Evolutionary conservation across 2,888 invertebrate species (phyloP).

Genomic region (Bruchidius siliquastri): DNA sequence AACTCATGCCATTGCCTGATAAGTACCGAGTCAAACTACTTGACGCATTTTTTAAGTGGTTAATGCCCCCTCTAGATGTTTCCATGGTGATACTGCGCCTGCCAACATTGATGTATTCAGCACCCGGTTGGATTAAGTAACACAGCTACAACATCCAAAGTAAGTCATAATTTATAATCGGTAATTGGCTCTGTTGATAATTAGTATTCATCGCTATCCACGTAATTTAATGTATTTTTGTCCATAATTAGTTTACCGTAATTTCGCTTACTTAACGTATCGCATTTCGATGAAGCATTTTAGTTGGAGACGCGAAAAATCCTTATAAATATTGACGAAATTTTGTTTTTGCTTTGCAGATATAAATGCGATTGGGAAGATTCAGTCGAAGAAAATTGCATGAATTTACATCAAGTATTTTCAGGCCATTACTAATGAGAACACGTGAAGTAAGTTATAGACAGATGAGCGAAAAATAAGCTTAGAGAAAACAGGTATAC

Average conservation of each 20-base stretch:
- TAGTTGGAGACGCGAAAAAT: neutral
- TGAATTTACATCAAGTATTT: neutral
- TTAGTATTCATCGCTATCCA: slow-evolving; percentile 11
- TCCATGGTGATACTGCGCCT: neutral
- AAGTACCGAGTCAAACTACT: no score
- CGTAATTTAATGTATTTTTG: slow-evolving; percentile 7
- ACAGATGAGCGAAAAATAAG: no score
- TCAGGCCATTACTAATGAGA: neutral
- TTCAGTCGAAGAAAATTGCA: neutral
- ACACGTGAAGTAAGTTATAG: no score
- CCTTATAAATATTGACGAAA: neutral
- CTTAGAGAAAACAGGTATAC: no score
- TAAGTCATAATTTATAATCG: slow-evolving; percentile 13
- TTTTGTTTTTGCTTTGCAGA: neutral
- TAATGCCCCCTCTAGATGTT: neutral
- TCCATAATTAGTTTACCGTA: slow-evolving; percentile 4
- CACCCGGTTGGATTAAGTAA: slow-evolving; percentile 10
- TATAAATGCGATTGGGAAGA: neutral
- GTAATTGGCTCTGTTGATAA: slow-evolving; percentile 9
- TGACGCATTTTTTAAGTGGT: no score
- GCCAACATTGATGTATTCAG: neutral
- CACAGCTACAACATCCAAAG: slow-evolving; percentile 5
- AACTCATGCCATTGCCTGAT: no score
- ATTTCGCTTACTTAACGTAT: neutral
- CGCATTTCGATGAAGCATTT: neutral